Conservation (phyloP, 2,797 vertebrate genomes). For the Pelobates cultripes region DNA sequence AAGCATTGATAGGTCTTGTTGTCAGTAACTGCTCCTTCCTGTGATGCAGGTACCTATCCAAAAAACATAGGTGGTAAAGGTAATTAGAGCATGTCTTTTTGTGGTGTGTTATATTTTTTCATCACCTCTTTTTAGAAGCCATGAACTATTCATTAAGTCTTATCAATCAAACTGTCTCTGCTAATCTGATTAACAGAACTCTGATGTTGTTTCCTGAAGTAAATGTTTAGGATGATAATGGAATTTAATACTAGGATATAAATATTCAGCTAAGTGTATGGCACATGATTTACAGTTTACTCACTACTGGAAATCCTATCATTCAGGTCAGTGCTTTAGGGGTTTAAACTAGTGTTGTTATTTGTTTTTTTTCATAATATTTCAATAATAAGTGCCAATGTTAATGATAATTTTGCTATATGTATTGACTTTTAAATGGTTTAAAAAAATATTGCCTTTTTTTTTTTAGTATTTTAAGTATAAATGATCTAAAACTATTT, state of each 20-base stretch:
- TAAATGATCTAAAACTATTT: too few species aligned
- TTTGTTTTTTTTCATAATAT: too few species aligned
- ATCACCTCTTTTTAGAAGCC: not conserved
- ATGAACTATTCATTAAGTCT: constrained; percentile 3
- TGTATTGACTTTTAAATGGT: too few species aligned
- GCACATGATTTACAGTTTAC: not conserved
- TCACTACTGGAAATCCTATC: not conserved
- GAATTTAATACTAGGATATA: constrained; percentile 1
- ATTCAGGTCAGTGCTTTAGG: constrained; percentile 22
- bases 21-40: too few species aligned
- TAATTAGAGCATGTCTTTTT: too few species aligned
- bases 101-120: not conserved
- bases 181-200: constrained; percentile 12
- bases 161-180: constrained; percentile 20
- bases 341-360: not conserved
- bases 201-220: not conserved
- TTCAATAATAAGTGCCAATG: too few species aligned
- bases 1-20: too few species aligned
- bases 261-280: not conserved
- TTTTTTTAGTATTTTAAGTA: too few species aligned
- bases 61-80: too few species aligned
- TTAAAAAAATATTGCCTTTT: too few species aligned
- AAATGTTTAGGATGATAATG: not conserved
- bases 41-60: too few species aligned
- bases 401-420: too few species aligned